A percentile compares a stretch with the other conserved stretches of the same genome.
Evolutionary conservation across 2,888 invertebrate species (phyloP).

Genomic region (Bursaphelenchus okinawaensis): DNA sequence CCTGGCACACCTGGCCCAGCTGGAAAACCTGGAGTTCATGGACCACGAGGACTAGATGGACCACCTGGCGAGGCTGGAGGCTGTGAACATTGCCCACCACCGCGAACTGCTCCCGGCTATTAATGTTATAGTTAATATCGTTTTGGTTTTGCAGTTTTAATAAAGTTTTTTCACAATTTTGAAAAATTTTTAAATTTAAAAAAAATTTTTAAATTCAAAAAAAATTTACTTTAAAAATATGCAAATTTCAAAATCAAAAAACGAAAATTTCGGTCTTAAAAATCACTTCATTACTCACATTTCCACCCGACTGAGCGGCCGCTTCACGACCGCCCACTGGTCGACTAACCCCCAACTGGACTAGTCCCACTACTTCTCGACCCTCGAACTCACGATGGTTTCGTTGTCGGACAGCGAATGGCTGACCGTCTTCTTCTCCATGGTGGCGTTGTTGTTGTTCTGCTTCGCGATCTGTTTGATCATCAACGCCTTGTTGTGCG

Average conservation of each 20-base stretch:
- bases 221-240: background rate
- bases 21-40: background rate
- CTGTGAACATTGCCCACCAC: background rate
- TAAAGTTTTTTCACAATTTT: too few species aligned
- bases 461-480: background rate
- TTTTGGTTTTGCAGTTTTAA: background rate
- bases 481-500: background rate
- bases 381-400: background rate
- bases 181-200: background rate
- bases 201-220: background rate
- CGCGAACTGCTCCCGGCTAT: background rate
- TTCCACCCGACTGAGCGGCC: background rate
- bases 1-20: background rate
- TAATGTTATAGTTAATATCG: background rate
- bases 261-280: background rate
- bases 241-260: background rate
- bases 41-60: background rate
- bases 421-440: background rate
- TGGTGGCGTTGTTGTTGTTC: background rate
- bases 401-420: background rate
- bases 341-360: background rate
- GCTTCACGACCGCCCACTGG: background rate
- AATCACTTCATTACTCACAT: background rate
- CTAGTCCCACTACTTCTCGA: background rate
- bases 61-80: background rate